Conservation (phyloP, 1,140 invertebrate genomes). For the Drosophila seguyi region DNA sequence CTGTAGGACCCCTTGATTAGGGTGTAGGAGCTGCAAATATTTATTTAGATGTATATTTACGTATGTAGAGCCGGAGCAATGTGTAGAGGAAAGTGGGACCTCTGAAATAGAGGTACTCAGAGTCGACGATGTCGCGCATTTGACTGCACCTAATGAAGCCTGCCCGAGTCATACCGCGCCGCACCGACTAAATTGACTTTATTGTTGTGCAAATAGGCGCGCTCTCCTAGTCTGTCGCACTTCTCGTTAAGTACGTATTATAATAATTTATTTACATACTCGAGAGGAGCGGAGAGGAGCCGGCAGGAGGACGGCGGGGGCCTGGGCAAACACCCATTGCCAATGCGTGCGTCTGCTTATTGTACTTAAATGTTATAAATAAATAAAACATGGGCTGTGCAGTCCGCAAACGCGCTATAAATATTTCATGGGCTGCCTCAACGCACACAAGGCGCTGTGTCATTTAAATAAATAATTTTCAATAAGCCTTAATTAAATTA, state of each 20-base stretch:
- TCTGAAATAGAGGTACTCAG: conserved; percentile 22
- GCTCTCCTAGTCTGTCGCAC: conserved; percentile 35
- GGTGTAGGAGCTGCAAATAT: conserved; percentile 35
- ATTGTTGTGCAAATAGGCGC: conserved; percentile 78
- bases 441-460: conserved; percentile 27
- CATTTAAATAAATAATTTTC: conserved; percentile 75
- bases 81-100: neutral
- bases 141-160: conserved; percentile 78
- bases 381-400: conserved; percentile 65
- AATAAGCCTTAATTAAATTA: conserved; percentile 67
- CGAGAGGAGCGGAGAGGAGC: neutral
- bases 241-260: conserved; percentile 75
- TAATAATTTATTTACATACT: conserved; percentile 73
- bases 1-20: conserved; percentile 3
- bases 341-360: conserved; percentile 59
- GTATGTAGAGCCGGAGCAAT: conserved; percentile 16
- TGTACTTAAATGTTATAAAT: conserved; percentile 77
- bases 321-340: conserved; percentile 54
- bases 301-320: conserved; percentile 6
- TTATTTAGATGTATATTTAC: conserved; percentile 52
- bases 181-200: conserved; percentile 76
- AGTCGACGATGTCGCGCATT: conserved; percentile 63
- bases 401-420: conserved; percentile 49
- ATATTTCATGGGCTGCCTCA: conserved; percentile 50
- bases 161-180: neutral